phyloP scores from a whole-genome alignment of 2,113 vertebrate species.

The Hippocampus zosterae region DNA sequence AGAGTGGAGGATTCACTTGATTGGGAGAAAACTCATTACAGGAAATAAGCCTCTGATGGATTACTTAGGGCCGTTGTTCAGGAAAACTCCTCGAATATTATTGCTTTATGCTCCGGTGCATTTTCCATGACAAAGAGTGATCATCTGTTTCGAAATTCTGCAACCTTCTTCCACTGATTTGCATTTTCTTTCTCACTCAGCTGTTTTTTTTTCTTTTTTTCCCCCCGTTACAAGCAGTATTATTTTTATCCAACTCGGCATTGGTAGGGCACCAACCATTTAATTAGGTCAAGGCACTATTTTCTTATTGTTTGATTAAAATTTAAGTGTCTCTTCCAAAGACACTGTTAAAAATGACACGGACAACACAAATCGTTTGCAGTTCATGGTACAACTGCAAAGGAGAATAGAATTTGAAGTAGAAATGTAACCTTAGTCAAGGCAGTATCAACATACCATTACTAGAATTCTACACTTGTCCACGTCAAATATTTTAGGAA shows the following conservation, averaged over 20 bases:
- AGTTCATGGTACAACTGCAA: not conserved
- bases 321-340: not conserved
- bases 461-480: not conserved
- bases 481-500: not conserved
- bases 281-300: not conserved
- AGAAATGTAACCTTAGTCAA: not conserved
- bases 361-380: not conserved
- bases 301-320: not conserved
- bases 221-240: not conserved
- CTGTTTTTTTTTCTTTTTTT: not conserved
- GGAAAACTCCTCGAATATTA: constrained; percentile 56
- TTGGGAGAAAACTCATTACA: constrained; percentile 66
- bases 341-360: not conserved
- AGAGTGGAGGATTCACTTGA: constrained; percentile 59
- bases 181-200: not conserved
- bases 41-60: constrained; percentile 70
- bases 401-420: not conserved
- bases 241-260: not conserved
- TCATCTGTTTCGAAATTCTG: constrained; percentile 47
- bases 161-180: constrained; percentile 26
- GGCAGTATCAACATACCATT: not conserved
- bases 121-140: constrained; percentile 53
- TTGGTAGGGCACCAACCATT: not conserved
- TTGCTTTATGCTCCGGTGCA: constrained; percentile 57
- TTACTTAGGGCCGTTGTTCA: constrained; percentile 68